Evolutionary conservation across 2,888 invertebrate genomes (phyloP), one percentile per base, ranked within the genome.

Genomic region (Athalia circularis): DNA sequence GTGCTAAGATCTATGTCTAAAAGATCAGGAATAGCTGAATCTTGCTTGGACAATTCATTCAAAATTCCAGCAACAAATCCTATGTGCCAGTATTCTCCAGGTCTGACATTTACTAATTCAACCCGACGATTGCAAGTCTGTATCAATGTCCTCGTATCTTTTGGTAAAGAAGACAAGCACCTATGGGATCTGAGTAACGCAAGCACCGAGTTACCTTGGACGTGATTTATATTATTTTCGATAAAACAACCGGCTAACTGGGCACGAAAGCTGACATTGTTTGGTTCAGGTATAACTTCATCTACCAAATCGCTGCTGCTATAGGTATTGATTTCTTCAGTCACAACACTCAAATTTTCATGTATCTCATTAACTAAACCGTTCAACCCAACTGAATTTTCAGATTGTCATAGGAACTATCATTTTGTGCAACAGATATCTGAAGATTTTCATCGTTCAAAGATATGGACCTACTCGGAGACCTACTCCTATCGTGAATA

Each of bases 1-100:
- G 80, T 80, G 67, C 65, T 79, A 70, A 81, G 57, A 67, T 81
- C 78, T 8, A 81, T 79, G 5, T 78, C 65, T 54, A 80, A 50
- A 5, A 52, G 43, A 7, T 52, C 13, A 54, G 80, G 76, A 68
- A 80, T 59, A 9, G 43, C 9, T 8, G 59, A 43, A n/a, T 13
- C n/a, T 43, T 65, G 68, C n/a, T 45, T 54, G n/a, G 62, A 52
- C 13, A 79, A 57, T 50, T 76, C 68, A 29, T 57, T 50, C 8
- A 64, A 50, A 54, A 79, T 50, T 52, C 62, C 77, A n/a, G 43
- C 52, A 50, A 76, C 64, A 45, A 79, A 77, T 57, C 75, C 80
- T 59, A 68, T 64, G 52, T 75, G 77, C 74, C 79, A 70, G 57
- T 79, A 80, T 70, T 78, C 4, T n/a, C 79, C 80, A 11, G 80